phyloP scores from a whole-genome alignment of 2,888 invertebrate species.

The Epirrita christyi region DNA sequence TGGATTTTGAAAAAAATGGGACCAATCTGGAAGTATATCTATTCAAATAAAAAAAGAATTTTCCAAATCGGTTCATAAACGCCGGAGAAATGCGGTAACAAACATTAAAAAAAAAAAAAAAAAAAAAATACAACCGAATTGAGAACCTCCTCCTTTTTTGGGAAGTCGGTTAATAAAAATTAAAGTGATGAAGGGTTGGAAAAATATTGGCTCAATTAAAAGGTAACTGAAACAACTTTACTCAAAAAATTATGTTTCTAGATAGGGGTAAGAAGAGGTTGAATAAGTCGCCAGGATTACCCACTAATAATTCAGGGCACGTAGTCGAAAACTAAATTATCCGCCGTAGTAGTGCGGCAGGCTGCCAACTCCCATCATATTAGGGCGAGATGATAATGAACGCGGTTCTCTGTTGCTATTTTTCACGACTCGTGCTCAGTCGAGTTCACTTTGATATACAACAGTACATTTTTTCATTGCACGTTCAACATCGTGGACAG shows the following conservation, averaged over 20 bases:
- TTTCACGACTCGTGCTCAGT: conserved; percentile 46
- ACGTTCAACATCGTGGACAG: conserved; percentile 34
- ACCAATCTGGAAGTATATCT: no score
- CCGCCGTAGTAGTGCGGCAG: conserved; percentile 62
- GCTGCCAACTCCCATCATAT: conserved; percentile 79
- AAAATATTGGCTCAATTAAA: no score
- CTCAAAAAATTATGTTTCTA: conserved; percentile 9
- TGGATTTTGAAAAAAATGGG: no score
- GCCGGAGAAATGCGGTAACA: no score
- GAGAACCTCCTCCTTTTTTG: no score
- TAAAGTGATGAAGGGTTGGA: no score
- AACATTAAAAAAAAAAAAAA: no score
- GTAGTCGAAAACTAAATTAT: conserved; percentile 76
- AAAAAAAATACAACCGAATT: no score
- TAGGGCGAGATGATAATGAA: conserved; percentile 76
- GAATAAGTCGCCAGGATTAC: conserved; percentile 45
- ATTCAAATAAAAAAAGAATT: no score
- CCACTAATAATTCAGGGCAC: conserved; percentile 70
- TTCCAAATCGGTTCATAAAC: no score
- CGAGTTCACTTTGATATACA: conserved; percentile 46
- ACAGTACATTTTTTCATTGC: conserved; percentile 39
- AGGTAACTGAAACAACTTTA: conserved; percentile 12
- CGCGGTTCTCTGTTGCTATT: conserved; percentile 58
- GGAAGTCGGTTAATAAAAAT: no score
- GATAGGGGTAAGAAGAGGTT: conserved; percentile 14